Percentiles rank a stretch among this genome's conserved stretches.
These are phyloP conservation scores for Drosophila testacea DNA, from an alignment of 2,888 invertebrate genomes.

Conservation along the genomic window DNA sequence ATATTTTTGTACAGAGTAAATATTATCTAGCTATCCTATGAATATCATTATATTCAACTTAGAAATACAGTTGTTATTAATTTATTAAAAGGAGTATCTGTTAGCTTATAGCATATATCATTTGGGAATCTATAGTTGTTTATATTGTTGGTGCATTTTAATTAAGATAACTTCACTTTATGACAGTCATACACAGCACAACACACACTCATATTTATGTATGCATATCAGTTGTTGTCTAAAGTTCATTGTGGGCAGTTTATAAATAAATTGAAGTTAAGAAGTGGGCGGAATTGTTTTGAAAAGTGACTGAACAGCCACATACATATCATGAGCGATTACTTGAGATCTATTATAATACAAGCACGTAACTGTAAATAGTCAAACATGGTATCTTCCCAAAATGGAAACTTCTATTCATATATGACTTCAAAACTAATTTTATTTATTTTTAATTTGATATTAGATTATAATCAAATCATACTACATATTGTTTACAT, in stretches of 20 bases:
- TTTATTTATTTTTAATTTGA: neutral
- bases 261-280: slow-evolving; percentile 53
- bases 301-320: slow-evolving; percentile 31
- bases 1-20: too few species aligned
- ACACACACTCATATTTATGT: slow-evolving; percentile 47
- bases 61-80: neutral
- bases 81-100: slow-evolving; percentile 8
- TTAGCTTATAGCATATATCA: neutral
- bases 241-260: slow-evolving; percentile 51
- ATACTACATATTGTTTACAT: neutral
- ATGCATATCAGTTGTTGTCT: slow-evolving; percentile 55
- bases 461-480: neutral
- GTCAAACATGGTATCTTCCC: neutral
- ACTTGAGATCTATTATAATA: slow-evolving; percentile 22
- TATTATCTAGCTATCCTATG: neutral
- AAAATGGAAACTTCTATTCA: neutral
- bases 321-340: slow-evolving; percentile 26
- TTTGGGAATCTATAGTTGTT: slow-evolving; percentile 15
- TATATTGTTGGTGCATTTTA: slow-evolving; percentile 64
- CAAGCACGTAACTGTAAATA: slow-evolving; percentile 18
- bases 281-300: slow-evolving; percentile 31
- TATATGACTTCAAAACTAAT: neutral
- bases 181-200: slow-evolving; percentile 45
- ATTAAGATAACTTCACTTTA: slow-evolving; percentile 74
- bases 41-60: neutral